Evolutionary conservation across 1,140 invertebrate species (phyloP).

Genomic region (Heliconius hewitsoni): DNA sequence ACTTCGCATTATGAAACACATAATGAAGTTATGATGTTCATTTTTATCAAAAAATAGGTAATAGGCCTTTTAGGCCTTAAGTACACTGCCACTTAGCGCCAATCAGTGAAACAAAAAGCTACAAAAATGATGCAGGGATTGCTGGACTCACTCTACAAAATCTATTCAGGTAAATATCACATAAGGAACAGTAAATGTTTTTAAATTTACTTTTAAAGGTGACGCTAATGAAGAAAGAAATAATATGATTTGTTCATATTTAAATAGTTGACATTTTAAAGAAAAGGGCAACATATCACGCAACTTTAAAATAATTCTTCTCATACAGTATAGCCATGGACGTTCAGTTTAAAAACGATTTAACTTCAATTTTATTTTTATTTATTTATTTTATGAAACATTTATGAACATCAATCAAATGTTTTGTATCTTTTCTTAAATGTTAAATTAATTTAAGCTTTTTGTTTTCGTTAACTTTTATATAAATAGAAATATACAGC

Average conservation of each 20-base stretch:
- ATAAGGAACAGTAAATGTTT: neutral
- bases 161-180: conserved; percentile 66
- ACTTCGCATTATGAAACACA: conserved; percentile 58
- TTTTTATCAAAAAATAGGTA: conserved; percentile 41
- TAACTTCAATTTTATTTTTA: neutral
- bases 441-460: neutral
- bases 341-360: neutral
- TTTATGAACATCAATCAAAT: neutral
- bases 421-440: neutral
- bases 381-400: neutral
- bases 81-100: conserved; percentile 45
- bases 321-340: neutral
- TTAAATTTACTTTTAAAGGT: neutral
- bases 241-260: conserved; percentile 3
- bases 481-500: conserved; percentile 6
- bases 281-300: neutral
- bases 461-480: neutral
- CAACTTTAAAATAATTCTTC: neutral
- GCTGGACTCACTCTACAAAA: conserved; percentile 72
- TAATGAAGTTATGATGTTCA: conserved; percentile 65
- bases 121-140: conserved; percentile 76
- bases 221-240: neutral
- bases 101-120: conserved; percentile 43
- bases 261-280: conserved; percentile 9
- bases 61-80: neutral